Percentiles rank a stretch among this genome's conserved stretches.
Evolutionary conservation across 2,888 invertebrate genomes (phyloP).

Genomic region (Meandrusa payeni): DNA sequence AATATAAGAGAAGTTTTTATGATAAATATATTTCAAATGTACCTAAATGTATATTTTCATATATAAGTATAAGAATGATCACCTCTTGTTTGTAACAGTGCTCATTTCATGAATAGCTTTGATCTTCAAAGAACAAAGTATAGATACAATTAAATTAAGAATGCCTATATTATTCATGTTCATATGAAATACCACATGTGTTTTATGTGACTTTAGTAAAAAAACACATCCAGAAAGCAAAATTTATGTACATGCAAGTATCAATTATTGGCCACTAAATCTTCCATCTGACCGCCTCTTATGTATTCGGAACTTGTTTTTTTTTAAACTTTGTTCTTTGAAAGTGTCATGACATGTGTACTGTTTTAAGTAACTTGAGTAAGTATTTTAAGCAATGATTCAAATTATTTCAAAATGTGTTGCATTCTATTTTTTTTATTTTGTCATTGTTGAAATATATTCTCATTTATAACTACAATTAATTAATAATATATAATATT

Average conservation of each 20-base stretch:
- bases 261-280: no score
- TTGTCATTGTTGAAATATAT: background rate
- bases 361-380: slow-evolving; percentile 32
- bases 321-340: slow-evolving; percentile 19
- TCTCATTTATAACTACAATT: background rate
- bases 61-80: background rate
- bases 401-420: slow-evolving; percentile 30
- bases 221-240: no score
- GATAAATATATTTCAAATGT: no score
- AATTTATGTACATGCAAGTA: no score
- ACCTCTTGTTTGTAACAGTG: slow-evolving; percentile 29
- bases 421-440: background rate
- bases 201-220: no score
- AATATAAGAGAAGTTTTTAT: no score
- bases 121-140: slow-evolving; percentile 10
- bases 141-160: background rate
- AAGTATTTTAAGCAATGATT: slow-evolving; percentile 23
- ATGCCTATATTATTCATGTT: background rate
- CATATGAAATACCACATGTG: no score
- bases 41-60: no score
- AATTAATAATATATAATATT: slow-evolving; percentile 30
- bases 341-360: slow-evolving; percentile 47
- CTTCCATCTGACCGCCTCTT: no score
- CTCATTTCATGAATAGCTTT: slow-evolving; percentile 44
- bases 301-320: no score